A percentile compares a stretch with the other conserved stretches of the same genome.
These are phyloP conservation scores for Cassiopea andromeda DNA, from an alignment of 30 jellyfish, hydroid and myxozoan genomes.

Conservation along the genomic window DNA sequence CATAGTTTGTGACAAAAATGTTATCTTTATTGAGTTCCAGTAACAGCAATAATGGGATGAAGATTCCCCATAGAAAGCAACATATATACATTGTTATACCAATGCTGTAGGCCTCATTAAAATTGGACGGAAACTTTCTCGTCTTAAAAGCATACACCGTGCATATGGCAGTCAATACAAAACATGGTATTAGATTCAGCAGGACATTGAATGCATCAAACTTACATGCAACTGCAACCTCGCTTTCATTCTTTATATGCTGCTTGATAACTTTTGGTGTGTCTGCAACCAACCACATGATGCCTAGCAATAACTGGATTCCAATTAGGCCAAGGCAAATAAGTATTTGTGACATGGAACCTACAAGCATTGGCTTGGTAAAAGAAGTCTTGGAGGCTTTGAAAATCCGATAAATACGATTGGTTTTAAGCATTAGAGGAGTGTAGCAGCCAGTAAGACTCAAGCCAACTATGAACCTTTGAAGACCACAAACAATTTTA, in stretches of 20 bases:
- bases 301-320: constrained; percentile 76
- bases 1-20: constrained; percentile 41
- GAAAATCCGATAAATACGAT: constrained; percentile 90
- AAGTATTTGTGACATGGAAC: constrained; percentile 85
- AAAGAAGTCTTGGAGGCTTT: constrained; percentile 63
- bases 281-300: constrained; percentile 89
- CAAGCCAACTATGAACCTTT: constrained; percentile 81
- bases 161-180: constrained; percentile 86
- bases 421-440: constrained; percentile 88
- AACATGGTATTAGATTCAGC: constrained; percentile 74
- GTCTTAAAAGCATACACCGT: constrained; percentile 93
- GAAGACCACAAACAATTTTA: constrained; percentile 63
- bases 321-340: constrained; percentile 77
- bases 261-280: constrained; percentile 73
- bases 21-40: constrained; percentile 42
- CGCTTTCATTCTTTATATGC: constrained; percentile 21
- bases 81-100: constrained; percentile 94
- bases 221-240: constrained; percentile 75
- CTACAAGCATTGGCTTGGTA: constrained; percentile 69
- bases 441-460: constrained; percentile 93
- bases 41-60: constrained; percentile 53
- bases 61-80: constrained; percentile 81
- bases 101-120: constrained; percentile 90
- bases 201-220: constrained; percentile 61
- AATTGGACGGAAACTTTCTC: constrained; percentile 91